Conservation (phyloP, 2,888 invertebrate genomes). For the Drosophila dives region DNA sequence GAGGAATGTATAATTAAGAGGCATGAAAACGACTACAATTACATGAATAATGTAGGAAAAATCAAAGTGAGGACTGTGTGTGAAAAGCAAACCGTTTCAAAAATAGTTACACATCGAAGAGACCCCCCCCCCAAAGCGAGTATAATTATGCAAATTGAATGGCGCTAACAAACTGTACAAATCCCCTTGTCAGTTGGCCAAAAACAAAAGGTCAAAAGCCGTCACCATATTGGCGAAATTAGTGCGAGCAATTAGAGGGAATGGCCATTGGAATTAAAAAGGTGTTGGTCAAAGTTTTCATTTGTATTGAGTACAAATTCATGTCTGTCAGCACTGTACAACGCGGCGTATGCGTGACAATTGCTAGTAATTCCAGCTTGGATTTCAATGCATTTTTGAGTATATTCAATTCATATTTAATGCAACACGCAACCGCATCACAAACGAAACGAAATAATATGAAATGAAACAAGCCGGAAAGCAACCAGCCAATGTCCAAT, state of each 20-base stretch:
- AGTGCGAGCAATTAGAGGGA: conserved; percentile 14
- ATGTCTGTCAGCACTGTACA: conserved; percentile 5
- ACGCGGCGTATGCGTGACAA: conserved; percentile 63
- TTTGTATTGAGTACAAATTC: conserved; percentile 10
- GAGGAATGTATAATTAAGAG: conserved; percentile 65
- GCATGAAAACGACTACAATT: conserved; percentile 49
- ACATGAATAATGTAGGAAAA: conserved; percentile 40
- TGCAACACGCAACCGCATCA: conserved; percentile 66
- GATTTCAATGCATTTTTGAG: conserved; percentile 70
- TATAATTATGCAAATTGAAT: conserved; percentile 74
- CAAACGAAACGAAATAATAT: conserved; percentile 17
- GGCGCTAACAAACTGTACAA: conserved; percentile 26
- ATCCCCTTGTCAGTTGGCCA: conserved; percentile 14
- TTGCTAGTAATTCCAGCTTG: conserved; percentile 43
- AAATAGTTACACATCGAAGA: conserved; percentile 47
- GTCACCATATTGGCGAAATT: conserved; percentile 17
- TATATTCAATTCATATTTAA: conserved; percentile 72
- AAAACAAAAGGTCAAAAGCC: conserved; percentile 64
- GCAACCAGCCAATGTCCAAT: conserved; percentile 51
- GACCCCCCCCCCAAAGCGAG: neutral
- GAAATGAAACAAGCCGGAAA: conserved; percentile 41
- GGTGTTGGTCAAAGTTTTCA: conserved; percentile 33
- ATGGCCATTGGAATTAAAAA: conserved; percentile 25
- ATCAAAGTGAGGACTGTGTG: conserved; percentile 37
- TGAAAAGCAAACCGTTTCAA: conserved; percentile 45